A percentile compares a stretch with the other conserved stretches of the same genome.
Conservation (phyloP, 2,888 invertebrate species). For the Morinoia aosen region DNA sequence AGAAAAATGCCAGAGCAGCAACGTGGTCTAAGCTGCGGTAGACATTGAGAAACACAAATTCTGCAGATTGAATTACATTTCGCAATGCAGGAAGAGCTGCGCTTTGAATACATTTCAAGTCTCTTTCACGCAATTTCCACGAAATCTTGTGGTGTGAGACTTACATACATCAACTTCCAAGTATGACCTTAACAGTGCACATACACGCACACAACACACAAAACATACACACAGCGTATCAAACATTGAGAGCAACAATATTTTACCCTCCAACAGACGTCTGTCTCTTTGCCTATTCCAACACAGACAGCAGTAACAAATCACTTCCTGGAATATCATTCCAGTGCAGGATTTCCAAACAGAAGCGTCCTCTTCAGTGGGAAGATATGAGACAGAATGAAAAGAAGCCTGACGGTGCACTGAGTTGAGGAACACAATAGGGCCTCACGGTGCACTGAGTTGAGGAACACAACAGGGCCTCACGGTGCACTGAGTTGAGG, state of each 20-base stretch:
- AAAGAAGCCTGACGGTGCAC: not conserved
- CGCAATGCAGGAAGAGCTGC: not conserved
- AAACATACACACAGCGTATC: not conserved
- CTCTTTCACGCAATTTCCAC: not conserved
- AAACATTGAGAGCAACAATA: not conserved
- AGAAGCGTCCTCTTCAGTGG: not conserved
- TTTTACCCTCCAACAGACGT: not conserved
- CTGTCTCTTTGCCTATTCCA: not conserved
- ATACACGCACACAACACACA: not conserved
- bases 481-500: not conserved
- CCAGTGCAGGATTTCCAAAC: not conserved
- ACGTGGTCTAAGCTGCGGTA: not conserved
- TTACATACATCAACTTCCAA: not conserved
- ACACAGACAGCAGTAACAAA: not conserved
- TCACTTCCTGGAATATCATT: constrained; percentile 4
- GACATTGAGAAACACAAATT: not conserved
- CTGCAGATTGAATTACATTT: not conserved
- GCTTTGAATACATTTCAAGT: not conserved
- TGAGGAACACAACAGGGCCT: not conserved
- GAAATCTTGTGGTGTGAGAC: not conserved
- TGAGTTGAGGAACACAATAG: not conserved
- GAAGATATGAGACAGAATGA: not conserved
- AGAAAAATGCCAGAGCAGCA: too few species aligned
- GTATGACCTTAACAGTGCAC: too few species aligned
- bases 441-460: not conserved